These are phyloP conservation scores for Eriocheir sinensis DNA, from an alignment of 1,140 invertebrate species.

Conservation along the genomic window DNA sequence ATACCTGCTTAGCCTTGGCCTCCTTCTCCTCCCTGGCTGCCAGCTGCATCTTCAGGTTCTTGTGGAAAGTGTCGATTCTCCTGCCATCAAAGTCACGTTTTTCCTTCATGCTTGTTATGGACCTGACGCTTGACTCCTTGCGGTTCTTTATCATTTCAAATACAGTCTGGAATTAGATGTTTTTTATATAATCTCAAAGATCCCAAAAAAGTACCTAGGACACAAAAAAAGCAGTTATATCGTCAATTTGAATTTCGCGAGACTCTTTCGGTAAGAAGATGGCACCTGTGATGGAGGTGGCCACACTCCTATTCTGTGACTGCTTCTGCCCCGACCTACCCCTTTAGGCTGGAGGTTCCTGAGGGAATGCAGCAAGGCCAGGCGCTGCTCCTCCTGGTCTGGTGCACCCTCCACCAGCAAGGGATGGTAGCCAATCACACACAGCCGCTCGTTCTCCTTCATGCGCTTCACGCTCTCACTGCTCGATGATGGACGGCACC, in stretches of 20 bases:
- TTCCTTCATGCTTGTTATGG: constrained; percentile 39
- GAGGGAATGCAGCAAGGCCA: constrained; percentile 45
- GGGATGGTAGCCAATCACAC: constrained; percentile 45
- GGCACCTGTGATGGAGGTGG: no score
- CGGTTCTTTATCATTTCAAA: constrained; percentile 62
- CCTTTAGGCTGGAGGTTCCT: constrained; percentile 67
- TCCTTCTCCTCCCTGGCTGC: constrained; percentile 59
- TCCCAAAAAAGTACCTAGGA: no score
- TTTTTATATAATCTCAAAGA: no score
- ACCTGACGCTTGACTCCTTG: not conserved
- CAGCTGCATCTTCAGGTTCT: constrained; percentile 42
- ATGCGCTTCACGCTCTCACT: constrained; percentile 93
- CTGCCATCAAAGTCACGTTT: constrained; percentile 60
- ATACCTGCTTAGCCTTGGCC: not conserved
- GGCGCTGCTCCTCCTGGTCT: constrained; percentile 41
- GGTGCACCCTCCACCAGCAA: constrained; percentile 41
- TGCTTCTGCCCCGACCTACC: not conserved
- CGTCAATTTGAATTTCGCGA: no score
- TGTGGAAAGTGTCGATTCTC: constrained; percentile 62
- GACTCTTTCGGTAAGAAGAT: no score
- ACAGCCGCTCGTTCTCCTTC: constrained; percentile 84
- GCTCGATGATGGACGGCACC: constrained; percentile 92
- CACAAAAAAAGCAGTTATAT: no score
- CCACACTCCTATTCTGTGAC: no score
- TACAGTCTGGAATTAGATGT: constrained; percentile 58